These are phyloP conservation scores for Gymnothorax javanicus DNA, from an alignment of 2,797 vertebrate species.

Conservation along the genomic window DNA sequence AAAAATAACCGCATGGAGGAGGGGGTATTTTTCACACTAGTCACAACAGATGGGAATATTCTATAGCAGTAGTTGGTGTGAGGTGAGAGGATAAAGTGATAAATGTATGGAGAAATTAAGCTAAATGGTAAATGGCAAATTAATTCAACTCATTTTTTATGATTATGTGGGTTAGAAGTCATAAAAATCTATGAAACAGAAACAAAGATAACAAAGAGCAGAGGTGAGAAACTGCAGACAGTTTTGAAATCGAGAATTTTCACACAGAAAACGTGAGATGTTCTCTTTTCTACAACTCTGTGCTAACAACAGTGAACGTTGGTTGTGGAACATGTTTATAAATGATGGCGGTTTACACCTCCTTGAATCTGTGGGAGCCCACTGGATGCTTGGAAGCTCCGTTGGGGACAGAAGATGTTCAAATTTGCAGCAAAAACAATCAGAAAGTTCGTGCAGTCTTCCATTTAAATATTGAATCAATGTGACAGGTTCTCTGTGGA, in stretches of 20 bases:
- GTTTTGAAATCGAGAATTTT: neutral
- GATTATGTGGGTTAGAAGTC: neutral
- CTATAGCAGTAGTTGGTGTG: neutral
- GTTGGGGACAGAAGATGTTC: neutral
- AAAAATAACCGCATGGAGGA: neutral
- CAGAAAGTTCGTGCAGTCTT: neutral
- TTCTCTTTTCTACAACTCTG: neutral
- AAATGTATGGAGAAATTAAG: neutral
- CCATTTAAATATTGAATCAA: neutral
- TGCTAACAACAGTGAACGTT: neutral
- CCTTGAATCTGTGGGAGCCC: neutral
- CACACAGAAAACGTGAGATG: conserved; percentile 7
- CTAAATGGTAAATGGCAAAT: neutral
- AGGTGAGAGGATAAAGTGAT: neutral
- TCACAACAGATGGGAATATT: neutral
- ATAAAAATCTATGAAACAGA: neutral
- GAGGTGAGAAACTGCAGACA: neutral
- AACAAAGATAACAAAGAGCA: neutral
- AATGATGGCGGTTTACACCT: neutral
- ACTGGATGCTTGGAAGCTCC: neutral
- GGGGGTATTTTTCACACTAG: neutral
- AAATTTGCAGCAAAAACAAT: neutral
- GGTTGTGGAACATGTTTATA: neutral
- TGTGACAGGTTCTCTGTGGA: neutral
- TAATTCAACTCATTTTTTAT: neutral